Base-by-base conservation (phyloP, 2,113 vertebrate genomes). In the Willisornis vidua region DNA sequence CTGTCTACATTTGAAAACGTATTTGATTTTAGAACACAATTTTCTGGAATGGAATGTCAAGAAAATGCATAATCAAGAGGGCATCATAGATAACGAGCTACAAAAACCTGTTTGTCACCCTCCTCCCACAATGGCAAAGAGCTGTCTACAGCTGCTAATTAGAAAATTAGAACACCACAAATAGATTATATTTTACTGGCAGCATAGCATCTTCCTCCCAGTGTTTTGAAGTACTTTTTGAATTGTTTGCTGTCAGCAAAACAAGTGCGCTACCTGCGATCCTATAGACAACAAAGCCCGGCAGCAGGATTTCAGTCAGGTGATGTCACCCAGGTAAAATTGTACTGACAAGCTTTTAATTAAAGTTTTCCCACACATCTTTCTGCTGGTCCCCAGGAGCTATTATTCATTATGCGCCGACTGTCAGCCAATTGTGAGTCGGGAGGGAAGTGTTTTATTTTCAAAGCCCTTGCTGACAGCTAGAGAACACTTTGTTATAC, bases 261-360 rank as follows among this genome's bases (percentile, higher is more conserved):
- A 98, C 98, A 98, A 97, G 97, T 76, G 88, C 15, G 80, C 81
- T 97, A 97, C 97, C 97, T 96, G 90, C 92, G 91, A 98, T 97
- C 96, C 97, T 97, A 96, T 92, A 98, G 97, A 98, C 97, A 98
- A 98, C 97, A 98, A 98, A 98, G 98, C 98, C 97, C 94, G 37
- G 97, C 97, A 97, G 97, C 97, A 84, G 98, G 97, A 98, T 97
- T 98, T 96, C 98, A 98, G 97, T 98, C 97, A 98, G 98, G 97
- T 98, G 98, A 98, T 98, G 98, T 98, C 98, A 98, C 98, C 97
- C 98, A 98, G 98, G 98, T 98, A 97, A 98, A 98, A 98, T 97
- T 98, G 98, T 97, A 96, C 98, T 98, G 98, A 99, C 98, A 98
- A 98, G 98, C 98, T 99, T 99, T 99, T 99, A 99, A 99, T 99